Evolutionary conservation across 2,797 vertebrate species (phyloP), one percentile per base, ranked within the genome.

Genomic region (Liparis tanakae): DNA sequence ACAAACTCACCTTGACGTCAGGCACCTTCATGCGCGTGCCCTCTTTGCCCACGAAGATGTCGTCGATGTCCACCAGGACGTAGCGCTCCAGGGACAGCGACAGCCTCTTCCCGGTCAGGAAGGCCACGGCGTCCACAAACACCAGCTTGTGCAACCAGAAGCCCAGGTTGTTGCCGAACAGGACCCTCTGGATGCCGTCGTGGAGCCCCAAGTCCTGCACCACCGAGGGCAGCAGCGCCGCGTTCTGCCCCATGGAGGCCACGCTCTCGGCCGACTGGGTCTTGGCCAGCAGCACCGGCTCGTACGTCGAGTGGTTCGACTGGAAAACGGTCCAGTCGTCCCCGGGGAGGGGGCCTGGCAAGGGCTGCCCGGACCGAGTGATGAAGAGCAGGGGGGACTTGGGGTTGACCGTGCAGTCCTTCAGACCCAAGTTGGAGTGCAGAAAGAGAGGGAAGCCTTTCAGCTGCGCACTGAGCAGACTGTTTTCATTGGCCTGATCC

Each of bases 321-420:
- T 99, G 98, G 91, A 99, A 99, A 70, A 99, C 97, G 0, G 98
- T 99, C 98, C 98, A 99, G 91, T 99, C 97, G 20, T 99, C 98
- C 0, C 98, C 98, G 0, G 98, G 98, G 51, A 99, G 94, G 20
- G 97, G 95, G 0, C 97, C 98, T 9, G 96, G 96, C 87, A 97
- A 95, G 43, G 97, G 96, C 91, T 98, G 96, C 0, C 96, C 96
- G 22, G 97, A 96, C 46, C 96, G 95, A 0, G 97, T 99, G 92
- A 99, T 98, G 9, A 98, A 97, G 54, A 99, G 95, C 70, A 99
- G 94, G 0, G 98, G 98, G 0, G 98, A 99, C 89, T 98, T 98
- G 83, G 97, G 94, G 91, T 98, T 99, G 91, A 99, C 96, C 25
- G 93, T 96, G 94, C 97, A 98, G 95, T 99, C 98, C 89, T 98